These are phyloP conservation scores for Melieria omissa DNA, from an alignment of 2,888 invertebrate species.

Conservation along the genomic window DNA sequence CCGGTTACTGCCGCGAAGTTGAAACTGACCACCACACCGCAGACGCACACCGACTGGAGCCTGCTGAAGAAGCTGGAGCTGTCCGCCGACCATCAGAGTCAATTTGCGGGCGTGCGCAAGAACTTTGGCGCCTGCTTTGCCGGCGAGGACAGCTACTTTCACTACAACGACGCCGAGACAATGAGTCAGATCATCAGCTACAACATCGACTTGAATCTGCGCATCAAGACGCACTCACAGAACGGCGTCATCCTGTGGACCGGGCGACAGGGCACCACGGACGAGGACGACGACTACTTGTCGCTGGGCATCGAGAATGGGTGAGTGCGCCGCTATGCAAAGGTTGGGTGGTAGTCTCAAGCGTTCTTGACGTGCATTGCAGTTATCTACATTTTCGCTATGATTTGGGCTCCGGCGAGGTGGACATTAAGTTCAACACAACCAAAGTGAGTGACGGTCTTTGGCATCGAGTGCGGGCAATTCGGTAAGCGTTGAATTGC, in stretches of 20 bases:
- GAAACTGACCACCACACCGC: constrained; percentile 42
- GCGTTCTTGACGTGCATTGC: background rate
- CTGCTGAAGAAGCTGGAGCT: constrained; percentile 58
- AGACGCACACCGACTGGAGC: constrained; percentile 62
- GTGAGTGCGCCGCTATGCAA: constrained; percentile 36
- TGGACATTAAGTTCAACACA: constrained; percentile 84
- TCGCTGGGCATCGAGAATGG: constrained; percentile 86
- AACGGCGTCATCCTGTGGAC: constrained; percentile 88
- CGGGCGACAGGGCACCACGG: constrained; percentile 74
- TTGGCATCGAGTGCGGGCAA: constrained; percentile 80
- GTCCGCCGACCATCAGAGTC: constrained; percentile 56
- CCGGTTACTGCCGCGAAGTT: constrained; percentile 18
- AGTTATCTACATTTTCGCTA: constrained; percentile 73
- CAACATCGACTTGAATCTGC: constrained; percentile 87
- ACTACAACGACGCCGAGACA: constrained; percentile 87
- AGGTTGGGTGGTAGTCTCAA: background rate
- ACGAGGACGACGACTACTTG: constrained; percentile 78
- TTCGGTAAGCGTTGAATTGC: constrained; percentile 70
- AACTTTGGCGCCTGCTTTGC: constrained; percentile 78
- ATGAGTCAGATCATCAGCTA: constrained; percentile 86
- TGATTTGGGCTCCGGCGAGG: constrained; percentile 89
- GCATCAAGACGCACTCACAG: constrained; percentile 79
- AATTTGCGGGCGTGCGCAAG: constrained; percentile 58
- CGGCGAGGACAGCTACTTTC: constrained; percentile 86
- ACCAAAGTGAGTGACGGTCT: constrained; percentile 89